These are phyloP conservation scores for Anableps anableps DNA, from an alignment of 2,797 vertebrate genomes.

Conservation along the genomic window DNA sequence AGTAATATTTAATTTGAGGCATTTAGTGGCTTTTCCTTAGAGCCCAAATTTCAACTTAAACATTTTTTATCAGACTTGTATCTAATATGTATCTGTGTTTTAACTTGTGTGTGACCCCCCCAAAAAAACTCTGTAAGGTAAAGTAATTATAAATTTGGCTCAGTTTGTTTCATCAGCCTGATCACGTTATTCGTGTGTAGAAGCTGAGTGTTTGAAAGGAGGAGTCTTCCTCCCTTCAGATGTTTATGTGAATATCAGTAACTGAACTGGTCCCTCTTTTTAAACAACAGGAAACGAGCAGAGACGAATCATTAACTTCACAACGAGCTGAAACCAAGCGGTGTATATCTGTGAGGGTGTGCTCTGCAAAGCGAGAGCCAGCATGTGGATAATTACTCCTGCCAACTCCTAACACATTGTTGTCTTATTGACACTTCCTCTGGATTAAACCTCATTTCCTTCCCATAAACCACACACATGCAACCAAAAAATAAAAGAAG, in stretches of 20 bases:
- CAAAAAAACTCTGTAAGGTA: not conserved
- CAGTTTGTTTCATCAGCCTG: slow-evolving; percentile 17
- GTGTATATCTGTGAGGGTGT: slow-evolving; percentile 20
- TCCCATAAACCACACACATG: slow-evolving; percentile 46
- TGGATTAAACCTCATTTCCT: slow-evolving; percentile 70
- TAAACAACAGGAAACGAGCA: slow-evolving; percentile 68
- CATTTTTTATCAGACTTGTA: not conserved
- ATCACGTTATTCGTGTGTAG: slow-evolving; percentile 20
- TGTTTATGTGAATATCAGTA: slow-evolving; percentile 60
- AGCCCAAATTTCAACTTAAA: not conserved
- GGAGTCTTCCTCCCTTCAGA: slow-evolving; percentile 43
- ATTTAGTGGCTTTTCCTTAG: not conserved
- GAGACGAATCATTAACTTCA: slow-evolving; percentile 68
- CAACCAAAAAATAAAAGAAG: slow-evolving; percentile 23
- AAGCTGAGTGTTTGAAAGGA: slow-evolving; percentile 25
- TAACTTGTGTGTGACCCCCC: not conserved
- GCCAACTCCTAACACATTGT: slow-evolving; percentile 63
- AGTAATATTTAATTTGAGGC: slow-evolving; percentile 12
- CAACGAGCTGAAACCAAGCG: slow-evolving; percentile 57
- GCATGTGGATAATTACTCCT: slow-evolving; percentile 55
- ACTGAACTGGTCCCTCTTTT: slow-evolving; percentile 52
- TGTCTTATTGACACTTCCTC: slow-evolving; percentile 68
- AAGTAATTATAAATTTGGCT: not conserved
- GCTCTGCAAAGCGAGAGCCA: slow-evolving; percentile 10
- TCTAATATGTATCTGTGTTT: not conserved